Conservation (phyloP, 2,888 invertebrate genomes). For the Acheta domesticus region DNA sequence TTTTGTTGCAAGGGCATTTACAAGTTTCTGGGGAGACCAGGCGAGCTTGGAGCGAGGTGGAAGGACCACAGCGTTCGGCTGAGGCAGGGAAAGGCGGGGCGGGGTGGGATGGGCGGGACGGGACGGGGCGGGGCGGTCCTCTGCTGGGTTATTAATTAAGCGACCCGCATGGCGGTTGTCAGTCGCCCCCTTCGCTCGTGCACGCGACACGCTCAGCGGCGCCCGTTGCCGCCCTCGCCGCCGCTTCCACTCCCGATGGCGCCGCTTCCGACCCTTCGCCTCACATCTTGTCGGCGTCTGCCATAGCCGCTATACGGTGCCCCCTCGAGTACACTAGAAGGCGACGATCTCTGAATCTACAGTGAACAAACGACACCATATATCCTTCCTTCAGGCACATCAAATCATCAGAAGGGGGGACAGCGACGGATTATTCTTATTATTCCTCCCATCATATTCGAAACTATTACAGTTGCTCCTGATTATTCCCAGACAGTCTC, state of each 20-base stretch:
- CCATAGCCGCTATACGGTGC: neutral
- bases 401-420: too few species aligned
- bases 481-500: too few species aligned
- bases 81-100: neutral
- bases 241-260: neutral
- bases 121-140: neutral
- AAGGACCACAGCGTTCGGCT: neutral
- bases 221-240: neutral
- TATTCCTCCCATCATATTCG: too few species aligned
- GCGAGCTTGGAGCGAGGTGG: neutral
- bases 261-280: neutral
- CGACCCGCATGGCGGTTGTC: neutral
- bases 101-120: neutral
- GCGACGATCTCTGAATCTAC: too few species aligned
- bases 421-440: too few species aligned
- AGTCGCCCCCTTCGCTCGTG: neutral
- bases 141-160: neutral
- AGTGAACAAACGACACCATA: too few species aligned
- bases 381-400: too few species aligned
- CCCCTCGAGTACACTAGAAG: neutral
- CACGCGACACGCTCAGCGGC: neutral
- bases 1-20: too few species aligned
- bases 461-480: too few species aligned
- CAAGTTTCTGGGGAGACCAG: too few species aligned
- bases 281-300: neutral